phyloP scores from a whole-genome alignment of 2,113 vertebrate species.

The Rattus rattus region DNA sequence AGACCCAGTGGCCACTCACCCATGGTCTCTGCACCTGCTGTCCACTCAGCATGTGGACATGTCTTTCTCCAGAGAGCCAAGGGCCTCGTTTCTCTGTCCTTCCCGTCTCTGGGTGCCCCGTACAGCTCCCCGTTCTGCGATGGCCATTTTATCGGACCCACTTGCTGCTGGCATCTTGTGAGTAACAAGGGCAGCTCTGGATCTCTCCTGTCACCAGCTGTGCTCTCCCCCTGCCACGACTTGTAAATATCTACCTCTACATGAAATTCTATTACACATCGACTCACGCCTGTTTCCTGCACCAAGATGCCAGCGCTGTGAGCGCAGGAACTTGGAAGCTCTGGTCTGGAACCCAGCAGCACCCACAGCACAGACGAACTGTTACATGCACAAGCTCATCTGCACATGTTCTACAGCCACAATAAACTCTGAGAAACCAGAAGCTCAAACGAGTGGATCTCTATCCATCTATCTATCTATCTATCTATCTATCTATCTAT shows the following conservation, averaged over 20 bases:
- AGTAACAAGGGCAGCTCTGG: background rate
- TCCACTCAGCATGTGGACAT: background rate
- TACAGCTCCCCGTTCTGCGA: background rate
- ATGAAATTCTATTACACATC: background rate
- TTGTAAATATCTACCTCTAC: background rate
- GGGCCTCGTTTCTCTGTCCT: background rate
- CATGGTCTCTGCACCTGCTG: background rate
- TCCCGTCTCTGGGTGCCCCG: background rate
- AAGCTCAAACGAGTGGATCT: background rate
- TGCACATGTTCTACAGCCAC: background rate
- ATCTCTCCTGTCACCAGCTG: background rate
- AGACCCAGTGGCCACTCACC: background rate
- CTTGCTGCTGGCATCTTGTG: background rate
- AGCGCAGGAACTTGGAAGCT: background rate
- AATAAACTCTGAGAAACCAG: constrained; percentile 1
- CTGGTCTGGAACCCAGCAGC: background rate
- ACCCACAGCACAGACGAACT: background rate
- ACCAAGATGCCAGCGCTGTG: background rate
- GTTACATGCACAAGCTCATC: background rate
- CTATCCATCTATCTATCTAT: background rate
- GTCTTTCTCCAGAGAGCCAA: background rate
- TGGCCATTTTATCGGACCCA: background rate
- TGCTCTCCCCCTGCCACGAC: background rate
- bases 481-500: background rate
- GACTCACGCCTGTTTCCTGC: background rate